Conservation (phyloP, 2,888 invertebrate genomes). For the Hypomecis punctinalis region DNA sequence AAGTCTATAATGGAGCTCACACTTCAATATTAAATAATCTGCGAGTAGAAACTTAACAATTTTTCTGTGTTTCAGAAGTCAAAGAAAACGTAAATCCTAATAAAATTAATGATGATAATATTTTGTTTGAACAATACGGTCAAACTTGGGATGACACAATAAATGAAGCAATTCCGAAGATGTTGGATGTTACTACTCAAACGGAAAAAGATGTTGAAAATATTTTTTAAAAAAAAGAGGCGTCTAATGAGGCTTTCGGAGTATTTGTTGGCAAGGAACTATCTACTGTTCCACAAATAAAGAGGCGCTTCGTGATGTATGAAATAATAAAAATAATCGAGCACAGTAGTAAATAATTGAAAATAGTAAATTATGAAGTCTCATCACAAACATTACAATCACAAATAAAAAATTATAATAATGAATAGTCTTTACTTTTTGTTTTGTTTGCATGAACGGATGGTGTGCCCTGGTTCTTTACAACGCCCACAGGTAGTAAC, state of each 20-base stretch:
- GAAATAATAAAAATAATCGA: slow-evolving; percentile 27
- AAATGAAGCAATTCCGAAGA: slow-evolving; percentile 25
- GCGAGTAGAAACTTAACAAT: slow-evolving; percentile 24
- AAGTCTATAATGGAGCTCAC: slow-evolving; percentile 23
- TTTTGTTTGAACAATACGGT: not conserved
- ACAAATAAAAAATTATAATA: slow-evolving; percentile 25
- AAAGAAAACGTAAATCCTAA: slow-evolving; percentile 22
- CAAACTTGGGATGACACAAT: slow-evolving; percentile 10
- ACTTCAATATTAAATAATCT: slow-evolving; percentile 25
- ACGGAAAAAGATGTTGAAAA: not conserved
- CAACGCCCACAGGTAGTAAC: slow-evolving; percentile 23
- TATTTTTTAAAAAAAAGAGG: not conserved
- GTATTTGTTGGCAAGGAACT: slow-evolving; percentile 23
- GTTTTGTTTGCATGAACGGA: slow-evolving; percentile 23
- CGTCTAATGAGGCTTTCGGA: slow-evolving; percentile 13
- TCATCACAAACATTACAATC: slow-evolving; percentile 24
- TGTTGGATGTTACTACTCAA: slow-evolving; percentile 19
- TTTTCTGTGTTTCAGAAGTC: slow-evolving; percentile 23
- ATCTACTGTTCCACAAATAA: slow-evolving; percentile 25
- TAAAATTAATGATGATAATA: slow-evolving; percentile 6
- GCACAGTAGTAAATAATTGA: slow-evolving; percentile 23
- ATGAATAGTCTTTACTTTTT: slow-evolving; percentile 24
- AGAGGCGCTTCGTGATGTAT: slow-evolving; percentile 26
- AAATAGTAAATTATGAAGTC: slow-evolving; percentile 19
- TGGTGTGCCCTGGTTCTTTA: slow-evolving; percentile 23